Percentiles rank a stretch among this genome's conserved stretches.
Evolutionary conservation across 1,140 invertebrate genomes (phyloP).

Genomic region (Eciton burchellii): DNA sequence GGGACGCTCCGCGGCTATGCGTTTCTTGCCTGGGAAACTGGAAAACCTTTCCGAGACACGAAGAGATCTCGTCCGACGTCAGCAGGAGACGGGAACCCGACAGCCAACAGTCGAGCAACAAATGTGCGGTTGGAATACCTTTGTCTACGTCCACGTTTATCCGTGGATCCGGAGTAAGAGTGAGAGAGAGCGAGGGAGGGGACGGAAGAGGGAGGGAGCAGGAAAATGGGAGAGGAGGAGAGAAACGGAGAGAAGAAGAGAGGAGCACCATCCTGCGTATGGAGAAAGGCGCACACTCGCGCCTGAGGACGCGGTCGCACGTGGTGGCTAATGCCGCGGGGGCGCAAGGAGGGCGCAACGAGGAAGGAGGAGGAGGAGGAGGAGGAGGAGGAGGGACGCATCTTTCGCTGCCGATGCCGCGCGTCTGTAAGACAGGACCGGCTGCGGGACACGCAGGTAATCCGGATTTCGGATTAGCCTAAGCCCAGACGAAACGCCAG

Average conservation of each 20-base stretch:
- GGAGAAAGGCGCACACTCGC: conserved; percentile 37
- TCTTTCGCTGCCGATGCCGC: conserved; percentile 57
- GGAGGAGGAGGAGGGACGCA: conserved; percentile 32
- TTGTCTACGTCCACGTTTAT: conserved; percentile 46
- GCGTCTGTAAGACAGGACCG: conserved; percentile 75
- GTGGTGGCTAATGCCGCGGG: conserved; percentile 8
- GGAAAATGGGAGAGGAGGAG: too few species aligned
- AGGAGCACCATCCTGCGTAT: neutral
- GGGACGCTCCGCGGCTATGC: neutral
- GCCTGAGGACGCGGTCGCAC: conserved; percentile 27
- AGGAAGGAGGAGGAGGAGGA: conserved; percentile 23
- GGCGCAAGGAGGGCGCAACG: conserved; percentile 20
- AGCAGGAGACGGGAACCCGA: conserved; percentile 13
- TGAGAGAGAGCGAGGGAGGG: neutral
- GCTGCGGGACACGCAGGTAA: conserved; percentile 75
- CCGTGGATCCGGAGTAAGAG: neutral
- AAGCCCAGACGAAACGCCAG: conserved; percentile 73
- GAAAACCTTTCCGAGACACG: neutral
- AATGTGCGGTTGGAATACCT: conserved; percentile 31
- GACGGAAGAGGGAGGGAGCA: neutral
- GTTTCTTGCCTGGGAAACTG: neutral
- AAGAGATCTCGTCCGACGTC: conserved; percentile 15
- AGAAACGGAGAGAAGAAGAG: neutral
- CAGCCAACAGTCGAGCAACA: conserved; percentile 6
- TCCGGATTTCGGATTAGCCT: conserved; percentile 83